Percentiles rank a stretch among this genome's conserved stretches.
Conservation (phyloP, 2,888 invertebrate species). For the Lasioglossum lativentre region DNA sequence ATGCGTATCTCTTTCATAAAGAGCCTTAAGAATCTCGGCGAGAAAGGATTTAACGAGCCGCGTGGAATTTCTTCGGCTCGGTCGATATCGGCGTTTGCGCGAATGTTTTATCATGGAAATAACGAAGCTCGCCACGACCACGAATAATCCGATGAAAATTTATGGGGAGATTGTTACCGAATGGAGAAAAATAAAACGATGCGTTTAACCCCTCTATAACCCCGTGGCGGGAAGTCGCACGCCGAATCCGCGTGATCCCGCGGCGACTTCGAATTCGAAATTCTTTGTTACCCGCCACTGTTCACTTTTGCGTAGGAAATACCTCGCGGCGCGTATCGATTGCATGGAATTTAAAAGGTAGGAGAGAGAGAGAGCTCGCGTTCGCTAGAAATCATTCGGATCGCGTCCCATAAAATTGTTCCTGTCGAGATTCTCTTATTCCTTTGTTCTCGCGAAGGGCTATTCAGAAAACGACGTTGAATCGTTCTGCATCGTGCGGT, state of each 20-base stretch:
- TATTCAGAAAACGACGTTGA: conserved; percentile 61
- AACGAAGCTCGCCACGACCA: neutral
- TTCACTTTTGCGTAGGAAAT: conserved; percentile 13
- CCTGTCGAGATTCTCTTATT: conserved; percentile 20
- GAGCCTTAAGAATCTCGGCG: conserved; percentile 50
- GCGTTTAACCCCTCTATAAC: neutral
- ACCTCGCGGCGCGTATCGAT: conserved; percentile 18
- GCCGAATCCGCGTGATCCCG: neutral
- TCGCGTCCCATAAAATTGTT: conserved; percentile 52
- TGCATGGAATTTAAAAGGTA: conserved; percentile 25
- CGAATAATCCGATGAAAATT: conserved; percentile 9
- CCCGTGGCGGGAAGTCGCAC: neutral
- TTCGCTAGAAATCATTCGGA: conserved; percentile 46
- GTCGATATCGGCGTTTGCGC: conserved; percentile 9
- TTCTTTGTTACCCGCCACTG: conserved; percentile 22
- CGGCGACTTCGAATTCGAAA: neutral
- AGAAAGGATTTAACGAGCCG: conserved; percentile 46
- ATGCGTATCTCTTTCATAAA: conserved; percentile 29
- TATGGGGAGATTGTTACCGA: neutral
- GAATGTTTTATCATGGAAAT: conserved; percentile 26
- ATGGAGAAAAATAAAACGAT: neutral
- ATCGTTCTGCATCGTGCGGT: conserved; percentile 61
- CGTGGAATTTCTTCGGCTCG: conserved; percentile 26
- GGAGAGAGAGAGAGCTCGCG: conserved; percentile 16
- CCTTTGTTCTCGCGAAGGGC: conserved; percentile 44